Base-by-base conservation (phyloP, 1,140 invertebrate genomes). In the Drosophila gunungcola region DNA sequence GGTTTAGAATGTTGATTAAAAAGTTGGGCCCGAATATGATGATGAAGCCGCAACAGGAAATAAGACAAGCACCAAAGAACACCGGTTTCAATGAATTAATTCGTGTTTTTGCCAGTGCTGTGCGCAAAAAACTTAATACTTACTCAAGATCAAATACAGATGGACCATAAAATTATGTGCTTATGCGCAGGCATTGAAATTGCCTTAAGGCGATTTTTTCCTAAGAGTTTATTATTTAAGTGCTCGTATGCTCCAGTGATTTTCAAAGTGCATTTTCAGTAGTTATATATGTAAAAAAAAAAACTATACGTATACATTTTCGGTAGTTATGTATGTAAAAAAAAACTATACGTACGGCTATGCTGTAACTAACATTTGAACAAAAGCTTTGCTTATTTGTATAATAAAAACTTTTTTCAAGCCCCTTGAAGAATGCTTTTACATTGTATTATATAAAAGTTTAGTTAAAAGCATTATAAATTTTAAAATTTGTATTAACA, bases 1-100 rank as follows among this genome's bases (percentile, higher is more conserved):
- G 67, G 67, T 27, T 42, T 70, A 25, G 65, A 70, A 70, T 70
- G 67, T 70, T 70, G 65, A 70, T 70, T 70, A 70, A 70, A 70
- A 70, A 70, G 64, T 70, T 70, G 6, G 16, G 51, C 42, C 55
- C 36, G 13, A 68, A 68, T 42, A 55, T 69, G 48, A 67, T 68
- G 61, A 65, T 65, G 63, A 38, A 36, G 36, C 64, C 64, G n/a
- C 67, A 70, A 38, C 42, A 27, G 63, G 29, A 69, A 69, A 36
- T 10, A 54, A 54, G 12, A 36, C 29, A 36, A 34, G 27, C 42
- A 38, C 45, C 25, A 3, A 29, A 21, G 32, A 53, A 29, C 32
- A 38, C 9, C 27, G 43, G 32, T 65, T 48, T 65, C 46, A 63
- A 32, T 46, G 62, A 68, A 39, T 69, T 13, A 56, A 48, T 34